These are phyloP conservation scores for Drosophila merina DNA, from an alignment of 2,888 invertebrate genomes.

Conservation along the genomic window DNA sequence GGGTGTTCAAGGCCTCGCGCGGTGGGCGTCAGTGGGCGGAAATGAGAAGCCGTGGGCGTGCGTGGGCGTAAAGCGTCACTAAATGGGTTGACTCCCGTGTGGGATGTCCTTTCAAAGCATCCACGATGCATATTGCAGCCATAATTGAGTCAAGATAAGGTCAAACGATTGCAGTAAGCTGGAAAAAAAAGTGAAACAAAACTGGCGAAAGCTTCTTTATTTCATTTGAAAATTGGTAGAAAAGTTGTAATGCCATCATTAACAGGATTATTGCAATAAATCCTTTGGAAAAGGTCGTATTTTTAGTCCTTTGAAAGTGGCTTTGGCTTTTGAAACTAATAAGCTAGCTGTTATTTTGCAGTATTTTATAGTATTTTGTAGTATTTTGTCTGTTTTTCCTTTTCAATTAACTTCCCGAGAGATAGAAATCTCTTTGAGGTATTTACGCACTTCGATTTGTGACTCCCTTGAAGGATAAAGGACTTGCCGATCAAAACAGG, in stretches of 20 bases:
- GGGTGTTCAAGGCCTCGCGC: not conserved
- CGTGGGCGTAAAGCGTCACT: not conserved
- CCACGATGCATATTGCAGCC: not conserved
- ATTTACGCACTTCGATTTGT: slow-evolving; percentile 1
- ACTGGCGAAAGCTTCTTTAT: not conserved
- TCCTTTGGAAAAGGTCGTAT: too few species aligned
- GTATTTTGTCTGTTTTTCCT: not conserved
- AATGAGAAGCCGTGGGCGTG: not conserved
- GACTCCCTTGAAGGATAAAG: slow-evolving; percentile 3
- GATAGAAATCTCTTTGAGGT: not conserved
- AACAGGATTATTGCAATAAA: too few species aligned
- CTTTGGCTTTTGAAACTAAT: too few species aligned
- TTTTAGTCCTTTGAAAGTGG: too few species aligned
- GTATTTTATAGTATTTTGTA: not conserved
- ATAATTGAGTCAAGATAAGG: not conserved
- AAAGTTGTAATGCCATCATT: too few species aligned
- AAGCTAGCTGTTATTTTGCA: not conserved
- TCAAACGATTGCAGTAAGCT: not conserved
- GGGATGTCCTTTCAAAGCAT: not conserved
- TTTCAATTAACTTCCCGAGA: not conserved
- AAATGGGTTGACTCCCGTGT: not conserved
- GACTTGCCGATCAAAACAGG: slow-evolving; percentile 6
- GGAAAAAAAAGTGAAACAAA: not conserved
- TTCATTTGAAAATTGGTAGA: too few species aligned
- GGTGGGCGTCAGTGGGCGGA: not conserved